A percentile compares a stretch with the other conserved stretches of the same genome.
These are phyloP conservation scores for Drosophila burlai DNA, from an alignment of 1,140 invertebrate genomes.

Conservation along the genomic window DNA sequence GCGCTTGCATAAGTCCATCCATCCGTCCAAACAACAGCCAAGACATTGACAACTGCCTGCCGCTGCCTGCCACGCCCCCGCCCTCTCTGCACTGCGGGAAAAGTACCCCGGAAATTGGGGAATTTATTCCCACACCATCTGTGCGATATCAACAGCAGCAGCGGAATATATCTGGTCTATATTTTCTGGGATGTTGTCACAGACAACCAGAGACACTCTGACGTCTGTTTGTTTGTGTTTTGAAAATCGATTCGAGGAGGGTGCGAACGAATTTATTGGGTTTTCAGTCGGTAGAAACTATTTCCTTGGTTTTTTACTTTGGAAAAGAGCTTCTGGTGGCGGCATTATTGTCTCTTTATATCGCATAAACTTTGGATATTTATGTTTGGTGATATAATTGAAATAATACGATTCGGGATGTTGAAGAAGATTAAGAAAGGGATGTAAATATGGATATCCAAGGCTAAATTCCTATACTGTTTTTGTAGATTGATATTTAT, in stretches of 20 bases:
- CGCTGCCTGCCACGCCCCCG: not conserved
- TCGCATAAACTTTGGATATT: not conserved
- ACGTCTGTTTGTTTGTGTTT: slow-evolving; percentile 13
- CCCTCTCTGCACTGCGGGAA: slow-evolving; percentile 11
- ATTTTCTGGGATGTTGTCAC: slow-evolving; percentile 8
- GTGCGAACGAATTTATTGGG: slow-evolving; percentile 10
- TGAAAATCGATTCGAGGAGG: slow-evolving; percentile 1
- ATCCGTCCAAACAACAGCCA: slow-evolving; percentile 23
- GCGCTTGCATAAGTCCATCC: slow-evolving; percentile 44
- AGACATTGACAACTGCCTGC: slow-evolving; percentile 65
- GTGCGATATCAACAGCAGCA: not conserved
- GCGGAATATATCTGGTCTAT: slow-evolving; percentile 1
- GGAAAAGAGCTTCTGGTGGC: not conserved
- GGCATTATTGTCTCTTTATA: not conserved
- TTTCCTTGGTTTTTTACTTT: not conserved
- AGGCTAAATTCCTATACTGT: not conserved
- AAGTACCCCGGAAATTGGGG: not conserved
- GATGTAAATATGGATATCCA: not conserved
- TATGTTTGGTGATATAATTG: not conserved
- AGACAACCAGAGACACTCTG: slow-evolving; percentile 3
- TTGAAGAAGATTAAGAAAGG: not conserved
- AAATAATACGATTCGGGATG: not conserved
- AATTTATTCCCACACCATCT: slow-evolving; percentile 1
- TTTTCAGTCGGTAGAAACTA: not conserved
- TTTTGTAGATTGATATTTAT: no score